Percentiles rank a stretch among this genome's conserved stretches.
Evolutionary conservation across 2,888 invertebrate genomes (phyloP).

Genomic region (Agrenia bidenticulata): DNA sequence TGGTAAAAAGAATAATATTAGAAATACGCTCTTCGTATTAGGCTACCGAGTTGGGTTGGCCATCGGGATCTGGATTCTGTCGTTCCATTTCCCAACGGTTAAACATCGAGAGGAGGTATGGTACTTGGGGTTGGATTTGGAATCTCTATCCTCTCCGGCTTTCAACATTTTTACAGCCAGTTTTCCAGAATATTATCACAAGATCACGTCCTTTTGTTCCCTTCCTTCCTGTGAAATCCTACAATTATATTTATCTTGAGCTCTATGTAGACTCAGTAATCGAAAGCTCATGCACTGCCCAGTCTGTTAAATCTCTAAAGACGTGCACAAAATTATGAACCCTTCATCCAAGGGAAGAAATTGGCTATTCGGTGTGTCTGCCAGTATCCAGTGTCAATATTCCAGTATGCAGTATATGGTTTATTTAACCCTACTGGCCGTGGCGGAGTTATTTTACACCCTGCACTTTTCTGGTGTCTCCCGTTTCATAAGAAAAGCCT

Average conservation of each 20-base stretch:
- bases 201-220: constrained; percentile 6
- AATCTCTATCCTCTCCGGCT: not conserved
- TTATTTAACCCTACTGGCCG: too few relatives aligned
- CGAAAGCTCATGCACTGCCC: too few relatives aligned
- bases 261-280: too few relatives aligned
- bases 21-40: too few relatives aligned
- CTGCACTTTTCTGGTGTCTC: not conserved
- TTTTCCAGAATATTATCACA: not conserved
- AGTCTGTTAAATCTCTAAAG: too few relatives aligned
- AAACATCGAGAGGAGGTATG: constrained; percentile 9
- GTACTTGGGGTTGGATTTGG: constrained; percentile 12
- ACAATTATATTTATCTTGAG: too few relatives aligned
- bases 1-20: not conserved
- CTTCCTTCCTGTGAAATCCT: not conserved
- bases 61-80: not conserved
- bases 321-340: too few relatives aligned
- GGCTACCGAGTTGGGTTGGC: not conserved
- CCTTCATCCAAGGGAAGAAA: too few relatives aligned
- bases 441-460: not conserved
- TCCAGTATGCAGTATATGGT: too few relatives aligned
- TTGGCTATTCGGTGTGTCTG: too few relatives aligned
- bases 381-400: too few relatives aligned
- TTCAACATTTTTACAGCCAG: not conserved
- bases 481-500: not conserved
- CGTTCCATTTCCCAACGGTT: not conserved